A percentile compares a stretch with the other conserved stretches of the same genome.
phyloP scores from a whole-genome alignment of 2,113 vertebrate species.

The Benitochromis conjunctus region DNA sequence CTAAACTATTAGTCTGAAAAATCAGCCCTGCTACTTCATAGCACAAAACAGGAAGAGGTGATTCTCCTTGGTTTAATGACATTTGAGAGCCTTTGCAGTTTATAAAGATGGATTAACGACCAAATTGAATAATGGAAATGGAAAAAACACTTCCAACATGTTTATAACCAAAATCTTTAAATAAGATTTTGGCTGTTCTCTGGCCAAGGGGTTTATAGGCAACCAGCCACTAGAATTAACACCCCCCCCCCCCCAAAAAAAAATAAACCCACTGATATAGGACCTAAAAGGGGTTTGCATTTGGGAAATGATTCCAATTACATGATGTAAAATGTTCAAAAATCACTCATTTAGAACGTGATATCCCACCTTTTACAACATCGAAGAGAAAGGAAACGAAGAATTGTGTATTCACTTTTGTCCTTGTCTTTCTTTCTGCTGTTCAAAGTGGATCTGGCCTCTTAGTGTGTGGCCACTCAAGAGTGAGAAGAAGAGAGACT shows the following conservation, averaged over 20 bases:
- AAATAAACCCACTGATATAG: background rate
- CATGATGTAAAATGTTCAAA: background rate
- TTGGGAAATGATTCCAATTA: background rate
- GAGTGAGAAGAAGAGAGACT: slow-evolving; percentile 65
- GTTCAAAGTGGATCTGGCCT: slow-evolving; percentile 44
- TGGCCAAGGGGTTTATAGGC: background rate
- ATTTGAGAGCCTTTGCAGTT: background rate
- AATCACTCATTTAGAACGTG: background rate
- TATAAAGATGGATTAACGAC: background rate
- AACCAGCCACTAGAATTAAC: background rate
- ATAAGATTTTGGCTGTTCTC: background rate
- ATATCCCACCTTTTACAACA: background rate
- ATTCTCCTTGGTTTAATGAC: background rate
- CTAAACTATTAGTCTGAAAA: background rate
- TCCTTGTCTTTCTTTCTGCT: slow-evolving; percentile 30
- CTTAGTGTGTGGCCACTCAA: slow-evolving; percentile 70
- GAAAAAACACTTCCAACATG: background rate
- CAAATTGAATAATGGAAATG: background rate
- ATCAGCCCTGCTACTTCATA: background rate
- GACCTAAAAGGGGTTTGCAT: background rate
- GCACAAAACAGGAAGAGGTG: background rate
- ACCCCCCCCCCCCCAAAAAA: background rate
- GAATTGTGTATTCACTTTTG: slow-evolving; percentile 1
- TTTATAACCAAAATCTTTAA: background rate
- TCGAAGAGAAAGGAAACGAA: background rate